phyloP scores from a whole-genome alignment of 2,797 vertebrate genomes.

The Amniataba percoides region DNA sequence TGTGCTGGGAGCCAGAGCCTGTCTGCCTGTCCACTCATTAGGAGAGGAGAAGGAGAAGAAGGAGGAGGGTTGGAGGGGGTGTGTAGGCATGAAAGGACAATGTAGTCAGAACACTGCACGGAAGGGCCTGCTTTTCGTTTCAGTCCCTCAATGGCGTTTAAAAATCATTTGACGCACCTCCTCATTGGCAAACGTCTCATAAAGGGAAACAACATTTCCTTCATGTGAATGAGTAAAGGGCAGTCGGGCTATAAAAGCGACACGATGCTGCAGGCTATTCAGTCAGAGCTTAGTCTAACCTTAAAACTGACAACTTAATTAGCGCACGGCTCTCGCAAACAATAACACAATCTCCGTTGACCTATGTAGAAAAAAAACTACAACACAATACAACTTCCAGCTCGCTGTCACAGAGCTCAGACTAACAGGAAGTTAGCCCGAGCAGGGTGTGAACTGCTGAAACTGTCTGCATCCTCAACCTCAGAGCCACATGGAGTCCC shows the following conservation, averaged over 20 bases:
- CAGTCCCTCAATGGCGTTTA: slow-evolving; percentile 5
- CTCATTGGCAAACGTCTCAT: slow-evolving; percentile 30
- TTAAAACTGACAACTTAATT: slow-evolving; percentile 55
- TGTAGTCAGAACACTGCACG: slow-evolving; percentile 39
- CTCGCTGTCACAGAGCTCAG: slow-evolving; percentile 35
- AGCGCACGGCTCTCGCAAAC: slow-evolving; percentile 30
- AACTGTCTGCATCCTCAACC: slow-evolving; percentile 70
- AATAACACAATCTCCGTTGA: slow-evolving; percentile 39
- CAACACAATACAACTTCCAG: slow-evolving; percentile 36
- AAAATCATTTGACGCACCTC: slow-evolving; percentile 18
- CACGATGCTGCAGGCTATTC: slow-evolving; percentile 4
- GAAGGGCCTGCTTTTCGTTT: slow-evolving; percentile 31
- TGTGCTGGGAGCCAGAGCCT: slow-evolving; percentile 71
- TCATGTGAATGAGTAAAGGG: slow-evolving; percentile 38
- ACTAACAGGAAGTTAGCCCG: slow-evolving; percentile 71
- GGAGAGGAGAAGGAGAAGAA: slow-evolving; percentile 4
- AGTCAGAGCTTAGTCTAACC: slow-evolving; percentile 53
- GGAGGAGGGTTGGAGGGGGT: not conserved
- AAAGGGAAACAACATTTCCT: slow-evolving; percentile 21
- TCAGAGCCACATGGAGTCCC: slow-evolving; percentile 44
- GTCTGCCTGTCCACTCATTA: slow-evolving; percentile 68
- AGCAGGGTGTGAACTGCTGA: slow-evolving; percentile 62
- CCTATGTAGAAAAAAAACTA: slow-evolving; percentile 27
- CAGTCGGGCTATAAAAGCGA: slow-evolving; percentile 43
- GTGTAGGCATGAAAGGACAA: slow-evolving; percentile 45